These are phyloP conservation scores for Campylorhamphus procurvoides DNA, from an alignment of 2,113 vertebrate species.

Conservation along the genomic window DNA sequence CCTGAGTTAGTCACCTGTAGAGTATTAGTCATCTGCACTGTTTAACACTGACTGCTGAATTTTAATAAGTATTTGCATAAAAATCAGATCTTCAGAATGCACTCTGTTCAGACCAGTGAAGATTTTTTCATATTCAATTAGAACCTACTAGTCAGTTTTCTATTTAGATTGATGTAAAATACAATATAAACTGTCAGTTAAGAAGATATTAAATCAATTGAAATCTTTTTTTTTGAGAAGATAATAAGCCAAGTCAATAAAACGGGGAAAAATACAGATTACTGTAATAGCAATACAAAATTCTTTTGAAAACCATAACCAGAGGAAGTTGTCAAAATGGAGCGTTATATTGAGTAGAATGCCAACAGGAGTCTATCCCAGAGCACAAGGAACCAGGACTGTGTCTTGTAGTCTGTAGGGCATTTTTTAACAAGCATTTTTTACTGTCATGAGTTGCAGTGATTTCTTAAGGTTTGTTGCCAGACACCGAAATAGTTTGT, in stretches of 20 bases:
- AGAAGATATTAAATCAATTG: neutral
- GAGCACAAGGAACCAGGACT: neutral
- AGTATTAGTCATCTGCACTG: slow-evolving; percentile 33
- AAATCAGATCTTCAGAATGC: neutral
- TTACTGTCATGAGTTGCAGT: neutral
- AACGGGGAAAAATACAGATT: neutral
- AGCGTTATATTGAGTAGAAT: neutral
- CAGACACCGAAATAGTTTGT: neutral
- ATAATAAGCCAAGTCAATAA: neutral
- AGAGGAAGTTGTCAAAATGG: neutral
- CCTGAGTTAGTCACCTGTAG: slow-evolving; percentile 40
- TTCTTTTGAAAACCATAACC: neutral
- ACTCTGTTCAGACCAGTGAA: neutral
- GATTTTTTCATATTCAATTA: neutral
- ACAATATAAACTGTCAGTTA: neutral
- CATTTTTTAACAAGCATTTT: neutral
- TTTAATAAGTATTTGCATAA: neutral
- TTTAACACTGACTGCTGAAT: neutral
- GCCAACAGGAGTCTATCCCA: neutral
- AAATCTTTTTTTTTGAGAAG: neutral
- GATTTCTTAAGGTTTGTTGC: neutral
- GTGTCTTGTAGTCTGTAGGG: neutral
- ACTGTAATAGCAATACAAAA: neutral
- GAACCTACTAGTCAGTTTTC: neutral
- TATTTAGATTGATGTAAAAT: neutral